Percentiles rank a stretch among this genome's conserved stretches.
These are phyloP conservation scores for Zonotrichia leucophrys DNA, from an alignment of 2,113 vertebrate species.

Conservation along the genomic window DNA sequence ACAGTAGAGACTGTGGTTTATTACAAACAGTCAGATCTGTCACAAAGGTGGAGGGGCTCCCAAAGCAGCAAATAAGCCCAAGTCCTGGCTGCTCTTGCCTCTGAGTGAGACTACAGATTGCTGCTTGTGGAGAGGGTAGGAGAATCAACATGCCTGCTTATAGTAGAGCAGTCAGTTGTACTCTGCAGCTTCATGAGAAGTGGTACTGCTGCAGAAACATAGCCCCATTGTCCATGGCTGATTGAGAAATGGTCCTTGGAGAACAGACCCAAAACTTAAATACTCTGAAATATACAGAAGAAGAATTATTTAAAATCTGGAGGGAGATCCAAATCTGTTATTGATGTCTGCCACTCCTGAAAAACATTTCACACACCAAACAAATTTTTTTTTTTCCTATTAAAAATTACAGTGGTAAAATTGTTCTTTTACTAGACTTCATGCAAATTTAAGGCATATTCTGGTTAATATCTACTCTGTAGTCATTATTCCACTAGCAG, in stretches of 20 bases:
- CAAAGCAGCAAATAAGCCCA: not conserved
- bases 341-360: not conserved
- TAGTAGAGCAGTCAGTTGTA: not conserved
- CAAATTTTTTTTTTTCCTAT: not conserved
- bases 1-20: not conserved
- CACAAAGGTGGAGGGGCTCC: not conserved
- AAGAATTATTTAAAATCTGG: not conserved
- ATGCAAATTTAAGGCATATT: not conserved
- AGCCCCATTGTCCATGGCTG: not conserved
- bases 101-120: not conserved
- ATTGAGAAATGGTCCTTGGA: not conserved
- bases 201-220: not conserved
- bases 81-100: not conserved
- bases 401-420: not conserved
- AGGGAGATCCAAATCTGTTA: not conserved
- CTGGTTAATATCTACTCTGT: not conserved
- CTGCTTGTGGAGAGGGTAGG: not conserved
- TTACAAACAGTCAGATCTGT: not conserved
- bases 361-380: not conserved
- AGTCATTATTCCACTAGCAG: not conserved
- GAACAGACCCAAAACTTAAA: not conserved
- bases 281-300: not conserved
- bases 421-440: not conserved
- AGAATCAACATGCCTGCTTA: not conserved
- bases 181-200: not conserved